These are phyloP conservation scores for Indicator maculatus DNA, from an alignment of 2,113 vertebrate genomes.

Conservation along the genomic window DNA sequence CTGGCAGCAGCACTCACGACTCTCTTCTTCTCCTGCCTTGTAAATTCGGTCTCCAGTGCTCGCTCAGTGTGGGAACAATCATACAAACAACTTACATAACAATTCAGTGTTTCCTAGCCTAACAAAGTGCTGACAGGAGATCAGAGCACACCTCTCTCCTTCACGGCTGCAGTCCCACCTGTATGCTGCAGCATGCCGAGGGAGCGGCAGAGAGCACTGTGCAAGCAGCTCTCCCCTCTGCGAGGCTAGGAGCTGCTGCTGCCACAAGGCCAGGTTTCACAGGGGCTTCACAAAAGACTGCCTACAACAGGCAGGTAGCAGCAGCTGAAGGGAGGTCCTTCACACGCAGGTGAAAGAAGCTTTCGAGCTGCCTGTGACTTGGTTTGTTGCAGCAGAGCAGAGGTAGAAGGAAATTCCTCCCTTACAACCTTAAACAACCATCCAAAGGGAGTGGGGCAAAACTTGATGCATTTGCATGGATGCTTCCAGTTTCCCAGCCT, in stretches of 20 bases:
- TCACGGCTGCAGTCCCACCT: neutral
- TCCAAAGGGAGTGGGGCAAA: no score
- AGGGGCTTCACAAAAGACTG: neutral
- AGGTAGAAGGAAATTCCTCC: neutral
- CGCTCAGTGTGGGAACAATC: neutral
- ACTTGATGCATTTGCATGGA: no score
- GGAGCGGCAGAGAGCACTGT: neutral
- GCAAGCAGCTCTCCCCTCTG: neutral
- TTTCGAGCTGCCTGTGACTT: neutral
- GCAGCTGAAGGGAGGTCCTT: neutral
- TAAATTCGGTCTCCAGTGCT: neutral
- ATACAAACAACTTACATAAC: conserved; percentile 48
- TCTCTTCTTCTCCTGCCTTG: neutral
- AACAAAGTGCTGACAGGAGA: conserved; percentile 60
- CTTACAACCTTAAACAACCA: neutral
- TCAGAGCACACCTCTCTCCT: conserved; percentile 32
- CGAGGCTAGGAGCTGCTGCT: neutral
- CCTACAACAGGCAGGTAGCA: neutral
- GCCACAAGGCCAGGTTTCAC: neutral
- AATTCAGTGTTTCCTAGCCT: conserved; percentile 13
- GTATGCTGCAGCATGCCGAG: neutral
- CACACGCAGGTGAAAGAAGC: neutral
- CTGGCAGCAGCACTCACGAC: neutral
- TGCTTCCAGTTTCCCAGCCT: neutral
- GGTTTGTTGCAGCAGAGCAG: neutral